phyloP scores from a whole-genome alignment of 1,140 invertebrate genomes.

The Plodia interpunctella region DNA sequence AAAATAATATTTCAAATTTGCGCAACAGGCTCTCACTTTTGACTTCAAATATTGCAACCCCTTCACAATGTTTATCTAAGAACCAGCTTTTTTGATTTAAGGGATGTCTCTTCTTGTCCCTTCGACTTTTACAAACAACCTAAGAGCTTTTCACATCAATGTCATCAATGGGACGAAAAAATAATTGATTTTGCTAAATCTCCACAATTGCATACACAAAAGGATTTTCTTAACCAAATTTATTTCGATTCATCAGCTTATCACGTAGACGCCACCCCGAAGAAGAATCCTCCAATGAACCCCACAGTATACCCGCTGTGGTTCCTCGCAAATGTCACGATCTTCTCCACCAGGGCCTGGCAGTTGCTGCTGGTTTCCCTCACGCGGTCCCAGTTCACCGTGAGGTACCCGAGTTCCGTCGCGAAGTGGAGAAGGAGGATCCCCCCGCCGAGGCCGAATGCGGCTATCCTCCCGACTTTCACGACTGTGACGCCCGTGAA shows the following conservation, averaged over 20 bases:
- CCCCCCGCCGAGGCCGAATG: conserved; percentile 90
- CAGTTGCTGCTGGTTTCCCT: conserved; percentile 85
- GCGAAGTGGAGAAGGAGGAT: conserved; percentile 93
- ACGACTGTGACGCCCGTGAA: conserved; percentile 67
- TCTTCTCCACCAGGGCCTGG: conserved; percentile 84
- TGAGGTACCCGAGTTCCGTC: conserved; percentile 91
- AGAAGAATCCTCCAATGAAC: conserved; percentile 89
- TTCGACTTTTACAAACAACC: no score
- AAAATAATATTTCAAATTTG: no score
- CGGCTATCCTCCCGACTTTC: conserved; percentile 92
- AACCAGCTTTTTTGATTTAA: no score
- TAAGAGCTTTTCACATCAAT: no score
- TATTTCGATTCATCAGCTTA: conserved; percentile 15
- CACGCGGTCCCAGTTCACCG: conserved; percentile 91
- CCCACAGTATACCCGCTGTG: conserved; percentile 87
- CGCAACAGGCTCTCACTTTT: no score
- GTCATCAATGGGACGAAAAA: no score
- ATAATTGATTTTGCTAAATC: no score
- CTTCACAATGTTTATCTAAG: no score
- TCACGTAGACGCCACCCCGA: conserved; percentile 84
- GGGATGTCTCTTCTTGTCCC: no score
- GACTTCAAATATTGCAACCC: no score
- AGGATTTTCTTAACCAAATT: no score
- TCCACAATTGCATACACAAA: no score
- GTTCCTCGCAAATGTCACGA: conserved; percentile 80